Evolutionary conservation across 1,140 invertebrate genomes (phyloP).

Genomic region (Parasteatoda tepidariorum): DNA sequence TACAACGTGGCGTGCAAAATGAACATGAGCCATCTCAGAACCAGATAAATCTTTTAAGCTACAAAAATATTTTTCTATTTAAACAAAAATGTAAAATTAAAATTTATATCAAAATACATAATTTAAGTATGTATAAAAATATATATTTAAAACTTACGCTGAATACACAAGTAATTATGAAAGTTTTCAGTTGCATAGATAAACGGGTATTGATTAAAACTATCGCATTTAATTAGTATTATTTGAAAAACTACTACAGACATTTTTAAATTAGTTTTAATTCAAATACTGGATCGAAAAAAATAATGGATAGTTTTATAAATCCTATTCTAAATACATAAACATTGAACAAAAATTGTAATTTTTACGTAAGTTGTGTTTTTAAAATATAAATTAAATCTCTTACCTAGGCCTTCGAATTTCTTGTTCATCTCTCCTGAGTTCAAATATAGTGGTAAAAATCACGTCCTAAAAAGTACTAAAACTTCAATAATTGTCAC

Average conservation of each 20-base stretch:
- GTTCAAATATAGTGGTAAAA: slow-evolving; percentile 57
- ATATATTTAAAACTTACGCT: not conserved
- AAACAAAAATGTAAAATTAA: not conserved
- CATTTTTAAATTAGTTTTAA: no score
- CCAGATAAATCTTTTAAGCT: slow-evolving; percentile 43
- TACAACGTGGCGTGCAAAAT: slow-evolving; percentile 83
- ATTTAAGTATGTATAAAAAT: not conserved
- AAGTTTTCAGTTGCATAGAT: not conserved
- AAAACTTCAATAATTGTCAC: no score
- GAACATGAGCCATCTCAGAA: slow-evolving; percentile 79
- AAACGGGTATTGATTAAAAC: no score
- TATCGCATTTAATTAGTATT: no score
- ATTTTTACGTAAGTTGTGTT: no score
- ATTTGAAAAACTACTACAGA: no score
- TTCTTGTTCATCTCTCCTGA: slow-evolving; percentile 52
- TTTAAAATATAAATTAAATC: not conserved
- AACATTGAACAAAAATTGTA: no score
- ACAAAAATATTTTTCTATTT: not conserved
- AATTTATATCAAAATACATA: not conserved
- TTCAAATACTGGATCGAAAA: no score
- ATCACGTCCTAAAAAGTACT: slow-evolving; percentile 42
- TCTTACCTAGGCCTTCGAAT: slow-evolving; percentile 48
- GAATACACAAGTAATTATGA: not conserved
- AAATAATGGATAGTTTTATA: no score
- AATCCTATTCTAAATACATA: no score